Conservation (phyloP, 1,140 invertebrate species). For the Dufourea novaeangliae region DNA sequence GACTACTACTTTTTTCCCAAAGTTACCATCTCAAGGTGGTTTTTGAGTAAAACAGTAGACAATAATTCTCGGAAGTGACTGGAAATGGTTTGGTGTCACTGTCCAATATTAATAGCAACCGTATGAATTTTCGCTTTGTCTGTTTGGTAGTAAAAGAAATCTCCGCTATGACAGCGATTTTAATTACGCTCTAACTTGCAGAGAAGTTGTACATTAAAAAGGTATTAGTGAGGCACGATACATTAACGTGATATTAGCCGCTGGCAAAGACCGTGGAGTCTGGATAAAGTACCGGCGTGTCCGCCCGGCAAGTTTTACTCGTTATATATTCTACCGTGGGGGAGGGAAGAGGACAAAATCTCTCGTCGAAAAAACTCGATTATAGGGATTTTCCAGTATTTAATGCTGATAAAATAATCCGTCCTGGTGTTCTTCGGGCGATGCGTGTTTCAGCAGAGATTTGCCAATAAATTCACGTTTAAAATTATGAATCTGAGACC, state of each 20-base stretch:
- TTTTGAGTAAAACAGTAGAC: too few species aligned
- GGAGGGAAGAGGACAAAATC: not conserved
- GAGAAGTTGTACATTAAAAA: constrained; percentile 40
- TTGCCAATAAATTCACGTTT: not conserved
- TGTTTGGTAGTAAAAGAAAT: not conserved
- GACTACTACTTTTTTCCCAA: too few species aligned
- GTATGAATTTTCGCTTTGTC: not conserved
- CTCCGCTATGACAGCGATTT: not conserved
- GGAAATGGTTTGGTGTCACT: too few species aligned
- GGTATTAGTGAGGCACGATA: constrained; percentile 38
- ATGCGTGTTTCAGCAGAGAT: not conserved
- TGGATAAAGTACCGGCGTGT: constrained; percentile 6
- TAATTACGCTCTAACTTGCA: constrained; percentile 33
- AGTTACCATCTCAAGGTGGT: too few species aligned
- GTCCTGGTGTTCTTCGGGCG: not conserved
- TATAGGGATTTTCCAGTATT: not conserved
- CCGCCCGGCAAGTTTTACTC: constrained; percentile 1
- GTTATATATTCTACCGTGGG: not conserved
- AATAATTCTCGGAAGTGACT: too few species aligned
- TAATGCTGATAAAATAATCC: not conserved
- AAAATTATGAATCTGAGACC: not conserved
- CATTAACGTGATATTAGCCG: constrained; percentile 37
- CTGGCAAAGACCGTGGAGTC: constrained; percentile 1
- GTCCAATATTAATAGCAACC: not conserved
- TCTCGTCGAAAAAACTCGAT: constrained; percentile 23